Evolutionary conservation across 2,113 vertebrate genomes (phyloP).

Genomic region (Scophthalmus maximus): DNA sequence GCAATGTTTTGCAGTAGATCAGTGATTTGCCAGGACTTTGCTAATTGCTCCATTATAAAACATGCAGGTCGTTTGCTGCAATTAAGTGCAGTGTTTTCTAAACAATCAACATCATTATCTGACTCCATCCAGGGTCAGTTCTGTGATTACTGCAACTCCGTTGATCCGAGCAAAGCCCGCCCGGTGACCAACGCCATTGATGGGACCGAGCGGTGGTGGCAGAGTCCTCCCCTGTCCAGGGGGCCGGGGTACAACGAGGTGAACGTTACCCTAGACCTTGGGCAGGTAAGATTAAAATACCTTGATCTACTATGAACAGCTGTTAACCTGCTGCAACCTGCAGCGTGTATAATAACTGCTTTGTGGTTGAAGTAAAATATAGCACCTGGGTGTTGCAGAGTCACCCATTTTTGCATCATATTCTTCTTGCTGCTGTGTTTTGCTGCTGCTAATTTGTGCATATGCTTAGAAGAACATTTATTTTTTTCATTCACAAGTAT

Average conservation of each 20-base stretch:
- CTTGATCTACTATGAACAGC: slow-evolving; percentile 27
- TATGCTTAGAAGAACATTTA: neutral
- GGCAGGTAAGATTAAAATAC: slow-evolving; percentile 86
- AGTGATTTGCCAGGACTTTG: neutral
- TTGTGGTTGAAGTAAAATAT: slow-evolving; percentile 50
- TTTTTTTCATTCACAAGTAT: slow-evolving; percentile 20
- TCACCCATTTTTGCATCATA: too few species aligned
- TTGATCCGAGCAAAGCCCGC: slow-evolving; percentile 88
- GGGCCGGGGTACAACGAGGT: slow-evolving; percentile 89
- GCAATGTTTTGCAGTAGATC: neutral
- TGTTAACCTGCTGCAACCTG: slow-evolving; percentile 50
- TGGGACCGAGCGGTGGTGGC: slow-evolving; percentile 96
- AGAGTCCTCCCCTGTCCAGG: slow-evolving; percentile 94
- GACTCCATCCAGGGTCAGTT: slow-evolving; percentile 87
- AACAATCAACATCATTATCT: slow-evolving; percentile 30
- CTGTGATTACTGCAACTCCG: slow-evolving; percentile 90
- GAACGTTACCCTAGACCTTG: slow-evolving; percentile 93
- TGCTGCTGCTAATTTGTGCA: slow-evolving; percentile 6
- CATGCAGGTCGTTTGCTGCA: neutral
- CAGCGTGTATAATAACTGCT: slow-evolving; percentile 37
- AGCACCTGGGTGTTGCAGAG: slow-evolving; percentile 35
- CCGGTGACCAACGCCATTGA: slow-evolving; percentile 88
- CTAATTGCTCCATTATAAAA: slow-evolving; percentile 5
- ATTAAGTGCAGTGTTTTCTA: slow-evolving; percentile 1
- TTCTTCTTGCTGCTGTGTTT: slow-evolving; percentile 13